phyloP scores from a whole-genome alignment of 2,797 vertebrate genomes.

The Scarus forsteni region DNA sequence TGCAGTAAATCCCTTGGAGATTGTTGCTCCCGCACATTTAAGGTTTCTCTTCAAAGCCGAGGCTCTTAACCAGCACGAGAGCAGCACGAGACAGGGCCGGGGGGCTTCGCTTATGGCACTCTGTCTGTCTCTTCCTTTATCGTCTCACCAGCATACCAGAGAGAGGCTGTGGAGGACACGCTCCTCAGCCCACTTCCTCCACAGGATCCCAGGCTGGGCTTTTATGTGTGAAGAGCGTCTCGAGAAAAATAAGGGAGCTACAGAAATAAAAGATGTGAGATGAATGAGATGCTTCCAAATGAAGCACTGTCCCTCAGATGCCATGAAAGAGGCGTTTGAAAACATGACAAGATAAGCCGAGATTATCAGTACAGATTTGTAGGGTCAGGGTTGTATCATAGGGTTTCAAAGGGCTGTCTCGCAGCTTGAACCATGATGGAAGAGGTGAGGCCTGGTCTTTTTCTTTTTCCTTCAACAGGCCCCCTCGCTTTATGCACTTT shows the following conservation, averaged over 20 bases:
- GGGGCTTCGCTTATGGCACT: constrained; percentile 73
- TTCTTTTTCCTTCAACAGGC: constrained; percentile 2
- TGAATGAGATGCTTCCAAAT: constrained; percentile 73
- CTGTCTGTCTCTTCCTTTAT: constrained; percentile 77
- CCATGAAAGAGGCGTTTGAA: constrained; percentile 76
- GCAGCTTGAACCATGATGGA: constrained; percentile 63
- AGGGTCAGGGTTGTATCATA: constrained; percentile 57
- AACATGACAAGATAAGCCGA: constrained; percentile 78
- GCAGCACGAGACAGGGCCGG: constrained; percentile 71
- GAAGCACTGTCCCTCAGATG: constrained; percentile 70
- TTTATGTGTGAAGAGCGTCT: constrained; percentile 71
- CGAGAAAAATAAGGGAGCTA: constrained; percentile 78
- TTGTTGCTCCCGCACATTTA: constrained; percentile 78
- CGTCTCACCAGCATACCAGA: constrained; percentile 76
- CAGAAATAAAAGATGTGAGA: constrained; percentile 62
- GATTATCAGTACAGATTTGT: constrained; percentile 72
- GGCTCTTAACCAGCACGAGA: constrained; percentile 71
- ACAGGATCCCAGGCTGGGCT: constrained; percentile 63
- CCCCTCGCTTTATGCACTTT: constrained; percentile 16
- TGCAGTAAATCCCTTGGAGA: constrained; percentile 76
- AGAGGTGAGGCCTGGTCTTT: constrained; percentile 59
- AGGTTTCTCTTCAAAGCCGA: constrained; percentile 74
- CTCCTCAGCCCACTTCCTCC: constrained; percentile 74
- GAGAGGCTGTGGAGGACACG: constrained; percentile 56
- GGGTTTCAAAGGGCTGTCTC: constrained; percentile 76